These are phyloP conservation scores for Diadema setosum DNA, from an alignment of 35 echinoderm and acorn worm genomes.

Conservation along the genomic window DNA sequence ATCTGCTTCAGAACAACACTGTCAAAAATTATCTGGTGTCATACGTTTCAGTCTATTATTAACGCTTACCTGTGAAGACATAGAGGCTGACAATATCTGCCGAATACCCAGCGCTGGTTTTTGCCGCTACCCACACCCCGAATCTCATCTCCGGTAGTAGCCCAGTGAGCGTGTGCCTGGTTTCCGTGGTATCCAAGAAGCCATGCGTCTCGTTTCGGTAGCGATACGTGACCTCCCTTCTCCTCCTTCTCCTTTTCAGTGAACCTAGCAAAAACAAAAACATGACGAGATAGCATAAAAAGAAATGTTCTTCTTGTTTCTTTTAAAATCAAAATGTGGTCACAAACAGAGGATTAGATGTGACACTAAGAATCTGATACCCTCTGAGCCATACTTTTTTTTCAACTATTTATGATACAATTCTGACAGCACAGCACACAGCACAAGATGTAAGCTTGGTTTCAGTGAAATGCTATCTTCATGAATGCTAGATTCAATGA, in stretches of 20 bases:
- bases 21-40: neutral
- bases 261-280: neutral
- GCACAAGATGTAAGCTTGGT: too few relatives aligned
- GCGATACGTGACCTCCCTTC: neutral
- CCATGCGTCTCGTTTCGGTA: constrained; percentile 37
- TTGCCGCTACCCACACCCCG: constrained; percentile 24
- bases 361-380: too few relatives aligned
- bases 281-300: neutral
- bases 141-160: constrained; percentile 42
- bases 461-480: too few relatives aligned
- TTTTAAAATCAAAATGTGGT: too few relatives aligned
- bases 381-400: too few relatives aligned
- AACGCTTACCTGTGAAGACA: constrained; percentile 45
- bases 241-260: constrained; percentile 6
- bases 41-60: too few relatives aligned
- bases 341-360: too few relatives aligned
- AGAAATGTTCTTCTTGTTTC: too few relatives aligned
- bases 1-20: neutral
- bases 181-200: constrained; percentile 25
- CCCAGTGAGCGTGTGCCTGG: constrained; percentile 58
- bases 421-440: too few relatives aligned
- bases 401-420: too few relatives aligned
- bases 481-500: too few relatives aligned
- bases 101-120: constrained; percentile 42
- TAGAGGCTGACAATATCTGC: neutral